Percentiles rank a stretch among this genome's conserved stretches.
These are phyloP conservation scores for Andricus curvator DNA, from an alignment of 2,888 invertebrate genomes.

Conservation along the genomic window DNA sequence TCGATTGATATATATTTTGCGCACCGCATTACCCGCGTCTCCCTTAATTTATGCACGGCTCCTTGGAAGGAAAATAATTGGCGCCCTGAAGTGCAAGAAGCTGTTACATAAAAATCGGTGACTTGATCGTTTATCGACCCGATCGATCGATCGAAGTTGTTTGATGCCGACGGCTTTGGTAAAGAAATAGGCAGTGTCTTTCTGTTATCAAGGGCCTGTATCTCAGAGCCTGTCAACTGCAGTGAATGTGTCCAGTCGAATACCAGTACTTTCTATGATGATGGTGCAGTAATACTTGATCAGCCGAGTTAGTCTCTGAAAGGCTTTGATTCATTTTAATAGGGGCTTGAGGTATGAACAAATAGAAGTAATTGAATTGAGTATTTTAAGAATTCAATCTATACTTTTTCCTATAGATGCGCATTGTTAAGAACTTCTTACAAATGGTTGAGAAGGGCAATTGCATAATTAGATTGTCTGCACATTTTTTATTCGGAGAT, in stretches of 20 bases:
- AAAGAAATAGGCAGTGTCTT: conserved; percentile 28
- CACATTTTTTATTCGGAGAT: neutral
- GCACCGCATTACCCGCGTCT: no score
- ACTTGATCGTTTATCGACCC: neutral
- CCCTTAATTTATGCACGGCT: no score
- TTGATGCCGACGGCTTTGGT: conserved; percentile 21
- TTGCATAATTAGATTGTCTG: neutral
- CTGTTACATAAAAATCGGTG: conserved; percentile 1
- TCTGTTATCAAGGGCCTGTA: conserved; percentile 47
- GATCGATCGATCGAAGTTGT: conserved; percentile 32
- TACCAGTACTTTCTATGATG: conserved; percentile 45
- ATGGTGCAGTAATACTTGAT: conserved; percentile 43
- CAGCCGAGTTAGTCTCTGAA: neutral
- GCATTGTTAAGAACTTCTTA: neutral
- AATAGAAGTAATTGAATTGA: neutral
- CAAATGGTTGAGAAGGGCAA: neutral
- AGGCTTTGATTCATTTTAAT: conserved; percentile 6
- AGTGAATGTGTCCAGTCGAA: conserved; percentile 43
- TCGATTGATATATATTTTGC: no score
- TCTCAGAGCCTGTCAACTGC: conserved; percentile 55
- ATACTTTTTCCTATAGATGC: neutral
- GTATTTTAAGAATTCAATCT: neutral
- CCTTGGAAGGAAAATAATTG: neutral
- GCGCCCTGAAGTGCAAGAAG: neutral
- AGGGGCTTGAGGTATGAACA: neutral